phyloP scores from a whole-genome alignment of 2,888 invertebrate genomes.

The Andrena chrysosceles region DNA sequence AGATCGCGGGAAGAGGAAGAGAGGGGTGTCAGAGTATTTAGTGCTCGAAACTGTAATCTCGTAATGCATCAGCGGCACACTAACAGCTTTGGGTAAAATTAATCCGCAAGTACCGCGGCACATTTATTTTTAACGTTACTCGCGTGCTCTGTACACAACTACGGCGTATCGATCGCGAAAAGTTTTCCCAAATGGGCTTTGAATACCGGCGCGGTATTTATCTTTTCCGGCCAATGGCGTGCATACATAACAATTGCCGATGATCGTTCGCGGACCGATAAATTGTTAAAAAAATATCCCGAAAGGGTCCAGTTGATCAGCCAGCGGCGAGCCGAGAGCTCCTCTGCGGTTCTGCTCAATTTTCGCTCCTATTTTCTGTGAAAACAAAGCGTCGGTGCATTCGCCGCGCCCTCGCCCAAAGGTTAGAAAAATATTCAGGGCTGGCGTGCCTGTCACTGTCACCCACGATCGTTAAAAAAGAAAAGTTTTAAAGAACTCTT shows the following conservation, averaged over 20 bases:
- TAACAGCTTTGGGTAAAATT: not conserved
- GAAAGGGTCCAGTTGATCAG: slow-evolving; percentile 29
- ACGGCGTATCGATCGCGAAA: slow-evolving; percentile 1
- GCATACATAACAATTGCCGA: slow-evolving; percentile 44
- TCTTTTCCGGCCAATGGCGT: slow-evolving; percentile 44
- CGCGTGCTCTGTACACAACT: not conserved
- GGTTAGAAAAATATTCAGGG: slow-evolving; percentile 71
- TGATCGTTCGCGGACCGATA: slow-evolving; percentile 50
- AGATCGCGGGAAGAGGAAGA: no score
- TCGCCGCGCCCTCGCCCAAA: slow-evolving; percentile 57
- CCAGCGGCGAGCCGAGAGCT: slow-evolving; percentile 29
- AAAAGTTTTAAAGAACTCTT: slow-evolving; percentile 64
- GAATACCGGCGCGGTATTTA: slow-evolving; percentile 44
- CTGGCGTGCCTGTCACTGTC: slow-evolving; percentile 50
- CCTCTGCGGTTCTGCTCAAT: slow-evolving; percentile 63
- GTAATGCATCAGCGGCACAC: not conserved
- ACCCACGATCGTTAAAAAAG: slow-evolving; percentile 17
- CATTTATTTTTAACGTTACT: not conserved
- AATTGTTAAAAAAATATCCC: slow-evolving; percentile 71
- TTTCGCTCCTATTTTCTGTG: slow-evolving; percentile 71
- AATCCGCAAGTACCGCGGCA: not conserved
- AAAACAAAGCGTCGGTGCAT: slow-evolving; percentile 64
- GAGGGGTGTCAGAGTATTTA: no score
- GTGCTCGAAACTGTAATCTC: not conserved
- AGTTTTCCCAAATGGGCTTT: slow-evolving; percentile 30